Base-by-base conservation (phyloP, 1,140 invertebrate genomes). In the Halyomorpha halys region DNA sequence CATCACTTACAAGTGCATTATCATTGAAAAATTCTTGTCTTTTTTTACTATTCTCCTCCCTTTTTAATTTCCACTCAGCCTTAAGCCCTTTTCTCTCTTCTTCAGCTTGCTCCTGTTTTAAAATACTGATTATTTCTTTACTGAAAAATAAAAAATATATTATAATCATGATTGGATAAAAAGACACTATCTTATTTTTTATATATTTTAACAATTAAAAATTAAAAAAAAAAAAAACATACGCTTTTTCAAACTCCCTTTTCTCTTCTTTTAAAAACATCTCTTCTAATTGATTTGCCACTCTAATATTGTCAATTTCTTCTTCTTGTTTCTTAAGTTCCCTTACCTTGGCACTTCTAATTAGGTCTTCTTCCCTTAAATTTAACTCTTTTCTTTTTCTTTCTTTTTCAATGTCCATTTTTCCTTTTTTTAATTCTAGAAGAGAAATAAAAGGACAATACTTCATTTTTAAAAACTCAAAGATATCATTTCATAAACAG, bases 161-260 rank as follows among this genome's bases (percentile, higher is more conserved):
- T 9, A 49, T n/a, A 49, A 16, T 49, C 14, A 49, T 14, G 1
- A 3, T 13, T 39, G 6, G 1, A 39, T 39, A 49, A 13, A 49
- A 6, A 49, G 5, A 13, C 16, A 18, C 9, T 49, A 49, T 49
- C 6, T 49, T n/a, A 47, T 15, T 47, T 47, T 16, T 16, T 16
- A 47, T 16, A 5, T 47, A 47, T 16, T 47, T 13, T 16, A 16
- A 47, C 3, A 5, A 4, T 47, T 49, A 47, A 47, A 15, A 47
- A 47, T 49, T 49, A n/a, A 49, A 39, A 11, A 39, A 6, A 39
- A 9, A 9, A 3, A 6, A 14, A 19, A 49, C 3, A 13, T 49
- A 49, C 47, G 47, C 47, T 49, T 49, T 49, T 49, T 49, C 47
- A 49, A 21, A 8, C 19, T 49, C 47, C n/a, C 11, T 18, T 49